phyloP scores from a whole-genome alignment of 2,888 invertebrate species.

The Drosophila monieri region DNA sequence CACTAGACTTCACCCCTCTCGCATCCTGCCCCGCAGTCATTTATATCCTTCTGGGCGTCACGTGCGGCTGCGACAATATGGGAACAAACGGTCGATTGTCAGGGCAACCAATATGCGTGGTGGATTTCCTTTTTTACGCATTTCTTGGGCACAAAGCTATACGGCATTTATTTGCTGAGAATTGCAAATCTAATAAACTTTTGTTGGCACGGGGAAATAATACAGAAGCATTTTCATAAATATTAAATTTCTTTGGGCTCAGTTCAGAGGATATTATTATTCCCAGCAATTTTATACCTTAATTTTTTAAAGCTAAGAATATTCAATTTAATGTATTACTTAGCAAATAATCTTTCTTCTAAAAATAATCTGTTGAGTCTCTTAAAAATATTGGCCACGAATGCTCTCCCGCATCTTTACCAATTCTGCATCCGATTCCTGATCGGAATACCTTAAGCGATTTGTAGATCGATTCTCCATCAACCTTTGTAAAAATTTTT shows the following conservation, averaged over 20 bases:
- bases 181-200: background rate
- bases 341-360: too few species aligned
- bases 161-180: constrained; percentile 12
- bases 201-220: background rate
- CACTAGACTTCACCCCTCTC: constrained; percentile 44
- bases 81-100: constrained; percentile 59
- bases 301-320: too few species aligned
- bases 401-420: too few species aligned
- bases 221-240: constrained; percentile 3
- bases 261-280: background rate
- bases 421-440: too few species aligned
- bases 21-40: constrained; percentile 15
- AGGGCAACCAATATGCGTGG: constrained; percentile 55
- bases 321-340: too few species aligned
- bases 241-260: background rate
- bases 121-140: constrained; percentile 34
- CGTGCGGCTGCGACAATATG: constrained; percentile 72
- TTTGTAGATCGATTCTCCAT: too few species aligned
- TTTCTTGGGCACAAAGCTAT: constrained; percentile 13
- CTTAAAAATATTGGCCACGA: too few species aligned
- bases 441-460: too few species aligned
- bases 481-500: too few species aligned
- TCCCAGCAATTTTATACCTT: background rate
- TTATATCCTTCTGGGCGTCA: constrained; percentile 49
- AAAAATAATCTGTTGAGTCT: too few species aligned